Base-by-base conservation (phyloP, 2,113 vertebrate species). In the Perca schrenkii region DNA sequence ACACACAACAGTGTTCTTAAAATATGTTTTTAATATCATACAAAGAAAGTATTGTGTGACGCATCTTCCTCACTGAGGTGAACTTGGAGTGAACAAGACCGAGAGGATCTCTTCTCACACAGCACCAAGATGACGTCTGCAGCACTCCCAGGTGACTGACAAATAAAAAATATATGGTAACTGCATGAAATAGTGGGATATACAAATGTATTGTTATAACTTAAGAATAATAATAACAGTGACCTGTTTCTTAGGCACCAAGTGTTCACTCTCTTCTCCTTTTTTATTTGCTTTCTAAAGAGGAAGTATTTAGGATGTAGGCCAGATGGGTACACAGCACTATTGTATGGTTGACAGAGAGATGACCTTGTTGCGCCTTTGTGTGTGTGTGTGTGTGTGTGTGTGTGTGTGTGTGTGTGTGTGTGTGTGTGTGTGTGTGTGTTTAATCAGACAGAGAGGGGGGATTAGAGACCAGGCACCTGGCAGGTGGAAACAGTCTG, bases 361-460 rank as follows among this genome's bases (percentile, higher is more conserved):
- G 91, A 94, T 92, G 93, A 94, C 93, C 92, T 94, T 94, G 92
- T 90, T 91, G 91, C 4, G 64, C 22, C 17, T 81, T 71, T 75
- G 81, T 80, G 80, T 81, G 74, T 79, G 57, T 79, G 67, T 77
- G 74, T 76, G 82, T 73, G 76, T 78, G 84, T 87, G 77, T 83
- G 73, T 77, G 83, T 86, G 77, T 82, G 86, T 84, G 84, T 69
- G 80, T 75, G 83, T 83, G 81, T 76, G 79, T 83, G 82, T 84
- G 79, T 85, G 79, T 73, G 81, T 66, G 80, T 82, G 74, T 83
- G 79, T 87, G 85, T 74, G 84, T 87, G 90, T 92, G 79, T 93
- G 91, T 94, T 87, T 93, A 94, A 94, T 93, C 90, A 92, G 92
- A 93, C 89, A 91, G 93, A 92, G 89, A 94, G 92, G 83, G 86